Evolutionary conservation across 2,888 invertebrate genomes (phyloP), one percentile per base, ranked within the genome.

Genomic region (Oxytorus armatus): DNA sequence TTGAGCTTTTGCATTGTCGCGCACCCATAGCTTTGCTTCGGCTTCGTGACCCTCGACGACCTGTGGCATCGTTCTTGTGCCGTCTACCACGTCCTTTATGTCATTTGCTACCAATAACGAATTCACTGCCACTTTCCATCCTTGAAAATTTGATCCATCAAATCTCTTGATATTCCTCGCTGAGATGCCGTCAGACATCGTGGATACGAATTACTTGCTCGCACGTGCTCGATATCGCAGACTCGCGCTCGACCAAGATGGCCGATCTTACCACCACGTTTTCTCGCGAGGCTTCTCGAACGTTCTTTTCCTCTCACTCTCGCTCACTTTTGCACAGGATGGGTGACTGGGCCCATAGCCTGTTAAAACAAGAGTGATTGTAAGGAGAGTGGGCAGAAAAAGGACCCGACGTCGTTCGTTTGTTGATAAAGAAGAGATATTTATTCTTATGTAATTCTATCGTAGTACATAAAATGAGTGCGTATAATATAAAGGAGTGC

Each of bases 1-100:
- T 70, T 70, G 73, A 11, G 79, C 79, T 23, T 25, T 79, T 7
- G 80, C 75, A 33, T 77, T 70, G 29, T 74, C 73, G 10, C 49
- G 49, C n/a, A 21, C 21, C 51, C 36, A 51, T 36, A 7, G 4
- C 36, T 74, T 68, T 8, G 36, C 66, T 4, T 65, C 66, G 39
- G 44, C 70, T 63, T 25, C 49, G 29, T 44, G 21, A 4, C 23
- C 25, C 23, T 25, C 16, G 8, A 2, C 14, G 1, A n/a, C 29
- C 42, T 5, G 51, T 36, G 74, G 74, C 21, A 14, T 49, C 16
- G 8, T 14, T 29, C 63, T 14, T 23, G 65, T 25, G 0, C 74
- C 74, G 3, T 63, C 16, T 14, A 65, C 39, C 10, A 74, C 51
- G 3, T 74, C 74, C 3, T n/a, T 7, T 7, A 74, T 25, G 7